A percentile compares a stretch with the other conserved stretches of the same genome.
phyloP scores from a whole-genome alignment of 2,888 invertebrate species.

The Platycheirus rosarum region DNA sequence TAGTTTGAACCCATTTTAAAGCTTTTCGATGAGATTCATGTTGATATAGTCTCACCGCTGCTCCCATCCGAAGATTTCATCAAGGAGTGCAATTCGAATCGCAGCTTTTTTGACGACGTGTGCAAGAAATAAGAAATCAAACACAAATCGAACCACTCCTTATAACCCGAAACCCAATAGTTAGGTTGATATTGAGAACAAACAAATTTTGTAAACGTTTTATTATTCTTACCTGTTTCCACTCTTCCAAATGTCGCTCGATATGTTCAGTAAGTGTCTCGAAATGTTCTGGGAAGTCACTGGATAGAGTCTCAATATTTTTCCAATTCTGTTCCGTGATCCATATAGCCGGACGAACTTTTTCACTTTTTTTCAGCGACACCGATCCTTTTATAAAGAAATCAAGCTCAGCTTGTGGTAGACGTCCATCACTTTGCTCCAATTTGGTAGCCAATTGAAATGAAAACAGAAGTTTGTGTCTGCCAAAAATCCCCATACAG shows the following conservation, averaged over 20 bases:
- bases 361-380: constrained; percentile 88
- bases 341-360: constrained; percentile 88
- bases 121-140: no score
- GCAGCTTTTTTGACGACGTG: no score
- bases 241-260: constrained; percentile 83
- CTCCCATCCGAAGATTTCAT: no score
- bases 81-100: no score
- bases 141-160: no score
- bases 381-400: constrained; percentile 96
- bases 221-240: constrained; percentile 88
- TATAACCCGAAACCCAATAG: no score
- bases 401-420: constrained; percentile 89
- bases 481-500: constrained; percentile 95
- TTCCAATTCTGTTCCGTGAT: constrained; percentile 90
- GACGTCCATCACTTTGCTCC: constrained; percentile 86
- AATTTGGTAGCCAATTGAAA: constrained; percentile 95
- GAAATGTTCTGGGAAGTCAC: constrained; percentile 88
- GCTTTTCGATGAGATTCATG: no score
- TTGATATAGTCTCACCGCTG: no score
- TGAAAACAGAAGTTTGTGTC: constrained; percentile 94
- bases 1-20: no score
- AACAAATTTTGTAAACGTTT: no score
- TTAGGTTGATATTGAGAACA: no score
- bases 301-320: constrained; percentile 89
- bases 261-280: constrained; percentile 86